These are phyloP conservation scores for Anabas testudineus DNA, from an alignment of 2,797 vertebrate species.

Conservation along the genomic window DNA sequence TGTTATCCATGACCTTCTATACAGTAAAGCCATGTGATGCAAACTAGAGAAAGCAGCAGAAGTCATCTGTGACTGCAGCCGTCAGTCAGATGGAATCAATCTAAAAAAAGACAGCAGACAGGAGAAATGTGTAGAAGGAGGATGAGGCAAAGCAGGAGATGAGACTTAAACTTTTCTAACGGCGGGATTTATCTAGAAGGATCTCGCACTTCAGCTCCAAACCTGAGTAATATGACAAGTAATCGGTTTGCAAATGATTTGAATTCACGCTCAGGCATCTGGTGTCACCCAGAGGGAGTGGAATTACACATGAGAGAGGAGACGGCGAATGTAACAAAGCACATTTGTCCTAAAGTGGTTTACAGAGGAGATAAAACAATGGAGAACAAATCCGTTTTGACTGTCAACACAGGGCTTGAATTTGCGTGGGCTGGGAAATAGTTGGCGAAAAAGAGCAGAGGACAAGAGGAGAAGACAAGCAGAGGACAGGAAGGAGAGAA, in stretches of 20 bases:
- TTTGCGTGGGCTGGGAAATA: slow-evolving; percentile 14
- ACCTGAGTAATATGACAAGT: slow-evolving; percentile 30
- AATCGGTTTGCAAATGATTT: slow-evolving; percentile 26
- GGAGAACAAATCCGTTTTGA: slow-evolving; percentile 10
- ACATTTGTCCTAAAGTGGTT: slow-evolving; percentile 30
- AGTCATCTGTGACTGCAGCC: not conserved
- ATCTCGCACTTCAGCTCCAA: slow-evolving; percentile 20
- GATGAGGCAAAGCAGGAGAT: not conserved
- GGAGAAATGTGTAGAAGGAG: no score
- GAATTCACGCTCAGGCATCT: slow-evolving; percentile 26
- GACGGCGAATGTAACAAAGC: not conserved
- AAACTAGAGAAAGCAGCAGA: slow-evolving; percentile 8
- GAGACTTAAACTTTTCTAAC: slow-evolving; percentile 10
- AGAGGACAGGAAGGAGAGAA: not conserved
- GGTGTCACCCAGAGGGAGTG: not conserved
- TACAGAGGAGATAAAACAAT: slow-evolving; percentile 34
- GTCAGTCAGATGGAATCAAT: slow-evolving; percentile 7
- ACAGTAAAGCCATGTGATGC: not conserved
- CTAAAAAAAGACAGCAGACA: slow-evolving; percentile 4
- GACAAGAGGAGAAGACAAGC: not conserved
- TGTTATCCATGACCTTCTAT: not conserved
- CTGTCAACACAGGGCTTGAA: slow-evolving; percentile 6
- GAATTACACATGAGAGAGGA: not conserved
- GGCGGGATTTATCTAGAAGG: slow-evolving; percentile 6
- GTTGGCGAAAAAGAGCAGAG: not conserved